phyloP scores from a whole-genome alignment of 2,113 vertebrate species.

The Bos javanicus region DNA sequence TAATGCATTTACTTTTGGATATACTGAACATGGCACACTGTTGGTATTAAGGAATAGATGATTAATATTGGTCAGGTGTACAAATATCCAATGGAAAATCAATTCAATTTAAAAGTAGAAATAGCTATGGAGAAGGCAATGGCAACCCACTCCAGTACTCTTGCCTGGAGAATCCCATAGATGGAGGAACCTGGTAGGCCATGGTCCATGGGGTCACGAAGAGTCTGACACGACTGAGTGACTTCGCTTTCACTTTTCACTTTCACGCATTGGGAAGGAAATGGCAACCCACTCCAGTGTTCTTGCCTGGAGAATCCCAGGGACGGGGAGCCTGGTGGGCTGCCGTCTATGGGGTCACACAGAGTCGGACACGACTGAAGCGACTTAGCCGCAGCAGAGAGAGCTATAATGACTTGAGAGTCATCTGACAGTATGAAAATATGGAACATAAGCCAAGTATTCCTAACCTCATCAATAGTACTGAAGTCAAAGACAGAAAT shows the following conservation, averaged over 20 bases:
- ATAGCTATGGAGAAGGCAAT: not conserved
- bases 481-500: not conserved
- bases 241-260: too few species aligned
- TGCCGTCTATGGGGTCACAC: accelerated
- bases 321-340: too few species aligned
- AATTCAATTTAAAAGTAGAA: not conserved
- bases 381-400: not conserved
- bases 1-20: not conserved
- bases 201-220: accelerated
- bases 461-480: not conserved
- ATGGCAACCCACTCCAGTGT: too few species aligned
- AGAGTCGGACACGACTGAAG: too few species aligned
- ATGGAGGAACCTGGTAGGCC: too few species aligned
- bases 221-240: too few species aligned
- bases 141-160: too few species aligned
- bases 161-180: too few species aligned
- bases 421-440: not conserved
- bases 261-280: too few species aligned
- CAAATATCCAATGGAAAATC: not conserved
- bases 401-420: not conserved
- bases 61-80: not conserved
- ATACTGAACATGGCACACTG: not conserved
- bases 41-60: not conserved
- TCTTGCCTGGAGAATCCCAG: too few species aligned
- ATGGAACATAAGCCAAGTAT: not conserved